Percentiles rank a stretch among this genome's conserved stretches.
Conservation (phyloP, 2,888 invertebrate species). For the Ectemnius cavifrons region DNA sequence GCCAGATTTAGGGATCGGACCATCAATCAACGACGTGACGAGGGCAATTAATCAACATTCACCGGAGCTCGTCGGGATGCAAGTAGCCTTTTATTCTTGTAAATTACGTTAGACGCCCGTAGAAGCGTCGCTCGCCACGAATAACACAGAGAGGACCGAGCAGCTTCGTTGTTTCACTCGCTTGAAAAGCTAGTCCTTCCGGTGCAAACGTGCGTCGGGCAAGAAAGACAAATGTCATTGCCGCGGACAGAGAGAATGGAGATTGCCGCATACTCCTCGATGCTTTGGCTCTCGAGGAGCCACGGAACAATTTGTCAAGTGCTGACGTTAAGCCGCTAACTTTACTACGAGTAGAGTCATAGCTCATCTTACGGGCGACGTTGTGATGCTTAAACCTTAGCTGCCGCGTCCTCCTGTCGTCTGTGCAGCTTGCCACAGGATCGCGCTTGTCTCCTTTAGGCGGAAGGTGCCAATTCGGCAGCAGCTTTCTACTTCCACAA, state of each 20-base stretch:
- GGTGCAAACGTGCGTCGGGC: conserved; percentile 25
- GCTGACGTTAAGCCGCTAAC: conserved; percentile 68
- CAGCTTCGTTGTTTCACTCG: conserved; percentile 19
- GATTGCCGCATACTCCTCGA: conserved; percentile 48
- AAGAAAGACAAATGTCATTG: conserved; percentile 37
- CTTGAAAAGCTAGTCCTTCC: conserved; percentile 25
- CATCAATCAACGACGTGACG: conserved; percentile 24
- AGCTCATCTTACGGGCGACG: conserved; percentile 57
- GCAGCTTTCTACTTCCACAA: not conserved
- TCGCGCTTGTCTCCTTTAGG: conserved; percentile 12
- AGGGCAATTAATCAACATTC: conserved; percentile 39
- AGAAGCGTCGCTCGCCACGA: not conserved
- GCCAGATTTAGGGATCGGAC: conserved; percentile 16
- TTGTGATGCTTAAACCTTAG: conserved; percentile 50
- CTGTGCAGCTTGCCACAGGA: conserved; percentile 40
- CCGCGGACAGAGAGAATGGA: conserved; percentile 49
- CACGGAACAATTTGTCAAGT: conserved; percentile 67
- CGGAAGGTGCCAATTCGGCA: no score
- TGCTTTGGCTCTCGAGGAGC: conserved; percentile 47
- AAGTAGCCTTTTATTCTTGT: conserved; percentile 36
- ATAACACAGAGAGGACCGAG: conserved; percentile 12
- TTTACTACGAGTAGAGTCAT: conserved; percentile 61
- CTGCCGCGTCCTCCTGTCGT: conserved; percentile 32
- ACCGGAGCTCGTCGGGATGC: conserved; percentile 30
- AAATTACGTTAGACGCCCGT: conserved; percentile 36